Evolutionary conservation across 1,140 invertebrate species (phyloP), one percentile per base, ranked within the genome.

Genomic region (Listronotus bonariensis): DNA sequence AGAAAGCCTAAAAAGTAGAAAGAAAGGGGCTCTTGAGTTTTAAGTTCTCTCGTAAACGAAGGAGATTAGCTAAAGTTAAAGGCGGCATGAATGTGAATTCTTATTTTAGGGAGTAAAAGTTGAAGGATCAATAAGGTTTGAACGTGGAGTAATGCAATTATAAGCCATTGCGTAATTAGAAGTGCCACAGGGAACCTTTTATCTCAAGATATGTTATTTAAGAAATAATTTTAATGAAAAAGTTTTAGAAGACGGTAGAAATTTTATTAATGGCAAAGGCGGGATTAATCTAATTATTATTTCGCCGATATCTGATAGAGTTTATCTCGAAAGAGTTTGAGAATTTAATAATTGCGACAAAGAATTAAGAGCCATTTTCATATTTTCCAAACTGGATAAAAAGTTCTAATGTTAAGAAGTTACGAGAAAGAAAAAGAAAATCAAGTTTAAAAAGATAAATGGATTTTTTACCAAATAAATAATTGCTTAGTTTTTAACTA

Each of bases 81-180:
- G 64, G 58, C 62, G 54, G 62, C 62, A 65, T 64, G 67, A 67
- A 69, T 68, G 64, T 67, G 66, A 48, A 72, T 72, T 72, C 70
- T 71, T 71, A 69, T 71, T 68, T 60, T 58, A 65, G 60, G 65
- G 68, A 64, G 65, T 72, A 65, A 72, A 72, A 70, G 66, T 72
- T 70, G 54, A 62, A 48, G 65, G 68, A 72, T 72, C 71, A 67
- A 72, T 70, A 66, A 60, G 65, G 60, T 69, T 71, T 71, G 67
- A 70, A 69, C 63, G 63, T 60, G 64, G 55, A 52, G 54, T 73
- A 73, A 73, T 71, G 67, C 67, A 73, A 73, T 73, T 73, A 73
- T 69, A 68, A 71, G 68, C 69, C 71, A 69, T 71, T 73, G 71
- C 67, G 67, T 71, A 73, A 71, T 73, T 73, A 73, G 65, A 68